These are phyloP conservation scores for Haliclona indistincta DNA, from an alignment of 37 sponge, comb jelly and placozoan species.

Conservation along the genomic window DNA sequence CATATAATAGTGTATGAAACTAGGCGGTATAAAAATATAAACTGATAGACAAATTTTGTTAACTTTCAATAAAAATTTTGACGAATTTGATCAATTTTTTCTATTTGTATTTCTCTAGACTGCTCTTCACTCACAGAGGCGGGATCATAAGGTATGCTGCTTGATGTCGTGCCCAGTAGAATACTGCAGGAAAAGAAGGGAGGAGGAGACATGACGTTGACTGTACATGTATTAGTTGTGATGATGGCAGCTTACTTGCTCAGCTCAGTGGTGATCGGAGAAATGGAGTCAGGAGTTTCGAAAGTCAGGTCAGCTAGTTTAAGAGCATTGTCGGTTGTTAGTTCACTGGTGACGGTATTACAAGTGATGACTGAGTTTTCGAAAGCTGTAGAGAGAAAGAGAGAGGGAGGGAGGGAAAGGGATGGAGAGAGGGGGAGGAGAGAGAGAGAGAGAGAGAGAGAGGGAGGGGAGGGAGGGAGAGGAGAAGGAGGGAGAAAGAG, in stretches of 20 bases:
- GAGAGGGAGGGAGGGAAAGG: neutral
- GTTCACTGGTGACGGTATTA: neutral
- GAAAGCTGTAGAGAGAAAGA: neutral
- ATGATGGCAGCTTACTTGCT: no score
- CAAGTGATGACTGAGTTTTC: neutral
- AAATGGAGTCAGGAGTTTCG: neutral
- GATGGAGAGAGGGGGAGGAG: slow-evolving; percentile 1
- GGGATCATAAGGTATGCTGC: no score
- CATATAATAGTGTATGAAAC: neutral
- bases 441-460: neutral
- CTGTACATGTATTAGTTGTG: no score
- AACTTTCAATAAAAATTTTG: no score
- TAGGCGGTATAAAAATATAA: neutral
- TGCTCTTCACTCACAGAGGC: no score
- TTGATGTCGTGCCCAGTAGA: neutral
- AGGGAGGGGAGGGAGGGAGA: neutral
- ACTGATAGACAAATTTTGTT: no score
- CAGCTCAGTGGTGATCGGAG: no score
- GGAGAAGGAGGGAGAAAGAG: slow-evolving; percentile 1
- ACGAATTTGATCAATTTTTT: no score
- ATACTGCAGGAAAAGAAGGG: neutral
- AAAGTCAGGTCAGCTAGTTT: slow-evolving; percentile 22
- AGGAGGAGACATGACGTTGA: no score
- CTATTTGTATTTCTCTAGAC: no score
- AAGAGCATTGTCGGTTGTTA: slow-evolving; percentile 1